Conservation (phyloP, 1,140 invertebrate genomes). For the Leptinotarsa texana region DNA sequence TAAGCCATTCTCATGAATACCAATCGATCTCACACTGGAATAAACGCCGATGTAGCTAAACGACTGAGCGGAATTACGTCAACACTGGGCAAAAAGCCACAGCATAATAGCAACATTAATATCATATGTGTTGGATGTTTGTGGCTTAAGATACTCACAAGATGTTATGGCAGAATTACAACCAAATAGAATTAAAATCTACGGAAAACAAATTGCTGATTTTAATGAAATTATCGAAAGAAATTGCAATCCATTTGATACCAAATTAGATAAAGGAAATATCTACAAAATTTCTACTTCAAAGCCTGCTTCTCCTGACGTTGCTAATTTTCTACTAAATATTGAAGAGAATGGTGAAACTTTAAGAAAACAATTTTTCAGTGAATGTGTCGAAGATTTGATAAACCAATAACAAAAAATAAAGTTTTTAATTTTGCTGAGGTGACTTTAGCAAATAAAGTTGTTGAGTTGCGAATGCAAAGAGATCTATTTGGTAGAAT, state of each 20-base stretch:
- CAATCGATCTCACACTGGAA: constrained; percentile 38
- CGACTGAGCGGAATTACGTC: constrained; percentile 36
- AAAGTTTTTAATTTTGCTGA: constrained; percentile 34
- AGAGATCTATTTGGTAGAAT: constrained; percentile 42
- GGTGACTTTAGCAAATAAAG: constrained; percentile 28
- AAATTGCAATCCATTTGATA: constrained; percentile 10
- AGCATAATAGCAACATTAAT: constrained; percentile 32
- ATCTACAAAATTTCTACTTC: constrained; percentile 12
- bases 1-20: constrained; percentile 41
- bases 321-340: constrained; percentile 22
- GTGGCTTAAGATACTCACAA: constrained; percentile 16
- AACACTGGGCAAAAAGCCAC: constrained; percentile 38
- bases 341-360: constrained; percentile 22
- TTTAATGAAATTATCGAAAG: constrained; percentile 13
- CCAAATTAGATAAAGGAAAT: constrained; percentile 4
- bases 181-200: constrained; percentile 17
- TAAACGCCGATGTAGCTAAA: constrained; percentile 39
- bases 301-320: constrained; percentile 16
- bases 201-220: constrained; percentile 14
- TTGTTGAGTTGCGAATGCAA: constrained; percentile 36
- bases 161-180: constrained; percentile 15
- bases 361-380: constrained; percentile 27
- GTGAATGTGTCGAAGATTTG: constrained; percentile 29
- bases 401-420: constrained; percentile 37
- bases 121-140: constrained; percentile 30